Conservation (phyloP, 2,797 vertebrate species). For the Acrossocheilus wenchowensis region DNA sequence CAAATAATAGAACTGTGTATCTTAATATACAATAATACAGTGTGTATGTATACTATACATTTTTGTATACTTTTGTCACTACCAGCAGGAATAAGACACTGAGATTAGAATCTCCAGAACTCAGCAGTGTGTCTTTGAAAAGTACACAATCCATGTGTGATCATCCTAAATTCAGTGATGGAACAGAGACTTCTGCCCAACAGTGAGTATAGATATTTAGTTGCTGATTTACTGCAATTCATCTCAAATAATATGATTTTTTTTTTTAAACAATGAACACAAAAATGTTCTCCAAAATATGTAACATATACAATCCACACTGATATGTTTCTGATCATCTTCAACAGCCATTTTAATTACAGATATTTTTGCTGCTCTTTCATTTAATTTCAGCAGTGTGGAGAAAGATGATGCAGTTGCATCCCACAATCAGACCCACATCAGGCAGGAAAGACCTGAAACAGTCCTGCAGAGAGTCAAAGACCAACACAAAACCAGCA, state of each 20-base stretch:
- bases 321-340: too few species aligned
- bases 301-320: background rate
- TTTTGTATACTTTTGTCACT: background rate
- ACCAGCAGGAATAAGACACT: too few species aligned
- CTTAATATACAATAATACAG: too few species aligned
- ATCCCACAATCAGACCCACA: background rate
- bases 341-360: background rate
- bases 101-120: background rate
- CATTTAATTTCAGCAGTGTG: background rate
- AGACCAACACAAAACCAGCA: background rate
- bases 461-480: background rate
- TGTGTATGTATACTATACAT: too few species aligned
- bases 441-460: background rate
- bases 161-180: fast-evolving
- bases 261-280: background rate
- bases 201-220: too few species aligned
- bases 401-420: background rate
- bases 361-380: background rate
- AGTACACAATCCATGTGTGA: fast-evolving
- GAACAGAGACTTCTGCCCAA: background rate
- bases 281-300: background rate
- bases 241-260: too few species aligned
- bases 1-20: too few species aligned
- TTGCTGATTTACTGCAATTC: too few species aligned
- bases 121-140: background rate